Conservation (phyloP, 2,888 invertebrate species). For the Apeira syringaria region DNA sequence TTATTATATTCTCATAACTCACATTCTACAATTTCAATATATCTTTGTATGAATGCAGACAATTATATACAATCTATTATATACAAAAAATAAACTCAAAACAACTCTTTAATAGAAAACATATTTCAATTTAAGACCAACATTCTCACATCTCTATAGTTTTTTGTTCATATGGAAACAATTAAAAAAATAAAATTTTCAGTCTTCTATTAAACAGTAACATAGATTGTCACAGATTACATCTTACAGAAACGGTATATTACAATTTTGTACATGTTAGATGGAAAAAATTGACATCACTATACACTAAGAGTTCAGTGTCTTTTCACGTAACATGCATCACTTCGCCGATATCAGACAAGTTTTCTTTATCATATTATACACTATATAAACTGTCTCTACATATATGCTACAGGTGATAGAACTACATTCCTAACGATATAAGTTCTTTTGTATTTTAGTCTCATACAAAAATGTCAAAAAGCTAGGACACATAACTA, state of each 20-base stretch:
- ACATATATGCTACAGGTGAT: no score
- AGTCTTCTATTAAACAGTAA: conserved; percentile 77
- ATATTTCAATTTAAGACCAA: conserved; percentile 42
- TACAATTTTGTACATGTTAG: conserved; percentile 69
- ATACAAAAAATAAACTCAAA: conserved; percentile 46
- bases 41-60: conserved; percentile 41
- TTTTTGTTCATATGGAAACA: conserved; percentile 51
- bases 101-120: conserved; percentile 34
- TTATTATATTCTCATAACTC: background rate
- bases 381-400: no score
- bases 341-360: background rate
- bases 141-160: conserved; percentile 43
- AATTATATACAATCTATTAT: conserved; percentile 47
- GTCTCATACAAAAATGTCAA: no score
- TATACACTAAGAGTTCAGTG: background rate
- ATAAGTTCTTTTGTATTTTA: no score
- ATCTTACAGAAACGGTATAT: conserved; percentile 55
- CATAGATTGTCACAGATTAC: conserved; percentile 62
- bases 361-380: no score
- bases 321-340: conserved; percentile 5
- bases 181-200: conserved; percentile 70
- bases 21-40: conserved; percentile 14
- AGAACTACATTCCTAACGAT: no score
- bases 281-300: conserved; percentile 20
- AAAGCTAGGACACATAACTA: no score